Base-by-base conservation (phyloP, 1,140 invertebrate genomes). In the Eumeta japonica region DNA sequence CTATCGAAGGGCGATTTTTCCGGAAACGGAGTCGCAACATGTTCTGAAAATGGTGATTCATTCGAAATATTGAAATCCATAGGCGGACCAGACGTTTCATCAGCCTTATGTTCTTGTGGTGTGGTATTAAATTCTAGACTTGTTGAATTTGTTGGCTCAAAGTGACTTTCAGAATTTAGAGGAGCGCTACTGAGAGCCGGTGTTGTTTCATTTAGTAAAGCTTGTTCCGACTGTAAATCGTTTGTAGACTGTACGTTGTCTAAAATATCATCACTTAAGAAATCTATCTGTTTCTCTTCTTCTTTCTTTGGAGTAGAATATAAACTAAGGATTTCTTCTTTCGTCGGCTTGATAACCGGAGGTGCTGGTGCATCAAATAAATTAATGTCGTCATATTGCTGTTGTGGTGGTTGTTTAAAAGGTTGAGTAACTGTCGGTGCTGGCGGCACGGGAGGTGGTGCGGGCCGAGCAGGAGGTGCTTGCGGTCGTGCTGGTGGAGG, bases 321-420 rank as follows among this genome's bases (percentile, higher is more conserved):
- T n/a, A 85, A 62, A 58, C 82, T 85, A 14, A 85, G 55, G 27
- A 85, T 85, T 40, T 80, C 83, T 53, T 83, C 80, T 40, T 82
- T 84, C 11, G 78, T 77, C 17, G 79, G 64, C 39, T 76, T 76
- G 1, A 59, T 41, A 5, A 42, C 28, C 1, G 51, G 42, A 2
- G 63, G 68, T 5, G 37, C 53, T 3, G 73, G 73, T 14, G 73
- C 71, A 37, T 77, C 73, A 41, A 76, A 77, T n/a, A 77, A 43
- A 32, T 73, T 77, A 10, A 74, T 74, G 29, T 74, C 70, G 32
- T 72, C 49, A 41, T 45, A 62, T 24, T 62, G 72, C 36, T 65
- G 46, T 16, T 46, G 42, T 16, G 29, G 58, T 53, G 48, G 30
- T 7, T 43, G 43, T n/a, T n/a, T n/a, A n/a, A n/a, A n/a, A 1